phyloP scores from a whole-genome alignment of 1,140 invertebrate genomes.

The Hyles vespertilio region DNA sequence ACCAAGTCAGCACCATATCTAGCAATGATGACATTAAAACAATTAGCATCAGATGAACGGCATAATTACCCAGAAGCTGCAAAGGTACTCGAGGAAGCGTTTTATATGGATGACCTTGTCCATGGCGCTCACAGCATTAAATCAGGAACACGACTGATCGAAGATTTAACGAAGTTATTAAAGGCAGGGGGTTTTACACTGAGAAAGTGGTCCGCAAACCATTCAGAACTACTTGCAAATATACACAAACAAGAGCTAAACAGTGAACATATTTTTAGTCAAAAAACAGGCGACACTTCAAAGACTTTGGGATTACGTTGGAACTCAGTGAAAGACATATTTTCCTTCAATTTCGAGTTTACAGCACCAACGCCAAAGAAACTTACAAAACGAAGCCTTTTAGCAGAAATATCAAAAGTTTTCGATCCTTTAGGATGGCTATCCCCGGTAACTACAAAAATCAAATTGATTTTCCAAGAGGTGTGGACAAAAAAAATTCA shows the following conservation, averaged over 20 bases:
- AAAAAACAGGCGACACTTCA: slow-evolving; percentile 4
- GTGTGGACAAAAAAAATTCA: slow-evolving; percentile 6
- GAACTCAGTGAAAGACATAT: slow-evolving; percentile 10
- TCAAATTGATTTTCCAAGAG: slow-evolving; percentile 19
- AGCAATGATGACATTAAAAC: slow-evolving; percentile 8
- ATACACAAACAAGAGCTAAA: slow-evolving; percentile 4
- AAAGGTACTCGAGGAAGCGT: slow-evolving; percentile 10
- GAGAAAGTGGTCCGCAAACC: slow-evolving; percentile 24
- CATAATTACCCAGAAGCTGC: slow-evolving; percentile 13
- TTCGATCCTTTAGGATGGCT: slow-evolving; percentile 2
- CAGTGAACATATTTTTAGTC: slow-evolving; percentile 2
- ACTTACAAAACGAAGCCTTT: slow-evolving; percentile 6
- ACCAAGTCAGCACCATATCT: slow-evolving; percentile 6
- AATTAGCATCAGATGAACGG: background rate
- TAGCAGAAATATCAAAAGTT: slow-evolving; percentile 7
- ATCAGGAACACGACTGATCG: slow-evolving; percentile 8
- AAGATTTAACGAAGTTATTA: slow-evolving; percentile 15
- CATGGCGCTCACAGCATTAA: slow-evolving; percentile 13
- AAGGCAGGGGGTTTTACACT: slow-evolving; percentile 22
- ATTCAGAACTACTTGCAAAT: slow-evolving; percentile 11
- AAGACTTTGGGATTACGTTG: slow-evolving; percentile 16
- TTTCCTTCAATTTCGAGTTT: slow-evolving; percentile 7
- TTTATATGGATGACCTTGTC: slow-evolving; percentile 26
- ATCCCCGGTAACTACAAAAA: slow-evolving; percentile 9
- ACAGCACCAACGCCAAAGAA: background rate